phyloP scores from a whole-genome alignment of 1,140 invertebrate species.

The Thaumetopoea pityocampa region DNA sequence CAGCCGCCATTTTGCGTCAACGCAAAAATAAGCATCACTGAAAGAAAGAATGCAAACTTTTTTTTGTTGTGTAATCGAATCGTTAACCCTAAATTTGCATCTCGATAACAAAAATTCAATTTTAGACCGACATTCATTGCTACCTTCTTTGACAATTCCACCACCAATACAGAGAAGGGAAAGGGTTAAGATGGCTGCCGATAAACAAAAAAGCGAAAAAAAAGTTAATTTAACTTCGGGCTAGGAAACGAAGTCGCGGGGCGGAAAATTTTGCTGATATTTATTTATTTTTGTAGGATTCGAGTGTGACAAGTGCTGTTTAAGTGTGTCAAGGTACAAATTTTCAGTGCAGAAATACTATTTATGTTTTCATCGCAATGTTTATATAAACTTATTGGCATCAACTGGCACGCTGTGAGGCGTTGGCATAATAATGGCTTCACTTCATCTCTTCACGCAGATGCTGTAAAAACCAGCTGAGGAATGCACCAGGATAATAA shows the following conservation, averaged over 20 bases:
- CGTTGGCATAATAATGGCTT: too few species aligned
- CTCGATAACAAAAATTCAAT: conserved; percentile 72
- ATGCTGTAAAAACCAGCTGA: too few species aligned
- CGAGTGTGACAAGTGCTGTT: conserved; percentile 6
- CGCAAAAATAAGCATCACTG: conserved; percentile 7
- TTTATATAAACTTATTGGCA: too few species aligned
- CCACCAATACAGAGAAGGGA: conserved; percentile 49
- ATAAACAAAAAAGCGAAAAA: conserved; percentile 64
- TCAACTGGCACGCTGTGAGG: too few species aligned
- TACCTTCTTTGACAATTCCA: conserved; percentile 53
- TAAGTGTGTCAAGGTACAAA: conserved; percentile 9
- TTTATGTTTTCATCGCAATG: conserved; percentile 1
- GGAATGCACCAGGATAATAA: too few species aligned
- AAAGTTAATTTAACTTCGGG: conserved; percentile 65
- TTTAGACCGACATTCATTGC: conserved; percentile 44
- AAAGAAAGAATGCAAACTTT: conserved; percentile 13
- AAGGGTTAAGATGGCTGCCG: conserved; percentile 62
- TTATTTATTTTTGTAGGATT: conserved; percentile 14
- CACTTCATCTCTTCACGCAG: too few species aligned
- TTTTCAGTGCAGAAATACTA: too few species aligned
- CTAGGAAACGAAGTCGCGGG: conserved; percentile 43
- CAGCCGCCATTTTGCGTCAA: conserved; percentile 10
- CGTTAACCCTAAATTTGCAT: conserved; percentile 49
- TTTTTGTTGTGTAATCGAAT: conserved; percentile 33
- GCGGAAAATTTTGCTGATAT: conserved; percentile 21